These are phyloP conservation scores for Pygoscelis adeliae DNA, from an alignment of 2,113 vertebrate genomes.

Conservation along the genomic window DNA sequence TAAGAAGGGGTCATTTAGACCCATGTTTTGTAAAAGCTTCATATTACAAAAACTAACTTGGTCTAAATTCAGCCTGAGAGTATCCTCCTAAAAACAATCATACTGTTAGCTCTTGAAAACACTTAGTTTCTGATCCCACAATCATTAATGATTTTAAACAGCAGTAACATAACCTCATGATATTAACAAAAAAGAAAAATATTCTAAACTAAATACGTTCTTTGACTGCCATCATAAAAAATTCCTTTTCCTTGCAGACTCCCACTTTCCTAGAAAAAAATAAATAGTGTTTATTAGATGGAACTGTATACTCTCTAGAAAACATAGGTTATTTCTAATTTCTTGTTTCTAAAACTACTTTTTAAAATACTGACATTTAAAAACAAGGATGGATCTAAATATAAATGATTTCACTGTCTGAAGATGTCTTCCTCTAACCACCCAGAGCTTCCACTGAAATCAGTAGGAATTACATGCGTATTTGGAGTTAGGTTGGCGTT, in stretches of 20 bases:
- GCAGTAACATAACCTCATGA: neutral
- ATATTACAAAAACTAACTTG: neutral
- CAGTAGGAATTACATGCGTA: fast-evolving
- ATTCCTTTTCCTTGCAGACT: neutral
- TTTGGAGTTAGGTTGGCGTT: neutral
- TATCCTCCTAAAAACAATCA: conserved; percentile 6
- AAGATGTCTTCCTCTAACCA: neutral
- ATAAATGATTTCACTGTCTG: neutral
- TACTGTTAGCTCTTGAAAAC: neutral
- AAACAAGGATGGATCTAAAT: neutral
- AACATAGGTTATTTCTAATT: neutral
- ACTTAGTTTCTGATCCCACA: neutral
- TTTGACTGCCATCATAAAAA: neutral
- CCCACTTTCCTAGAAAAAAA: neutral
- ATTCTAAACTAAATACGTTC: neutral
- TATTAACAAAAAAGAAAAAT: neutral
- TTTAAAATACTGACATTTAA: neutral
- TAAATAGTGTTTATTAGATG: neutral
- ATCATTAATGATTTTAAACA: conserved; percentile 11
- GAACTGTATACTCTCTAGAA: neutral
- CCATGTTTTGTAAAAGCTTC: neutral
- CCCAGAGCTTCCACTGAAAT: neutral
- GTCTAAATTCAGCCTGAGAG: neutral
- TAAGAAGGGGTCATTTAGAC: neutral
- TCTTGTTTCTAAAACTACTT: neutral